Evolutionary conservation across 2,113 vertebrate genomes (phyloP).

Genomic region (Rousettus leschenaultii): DNA sequence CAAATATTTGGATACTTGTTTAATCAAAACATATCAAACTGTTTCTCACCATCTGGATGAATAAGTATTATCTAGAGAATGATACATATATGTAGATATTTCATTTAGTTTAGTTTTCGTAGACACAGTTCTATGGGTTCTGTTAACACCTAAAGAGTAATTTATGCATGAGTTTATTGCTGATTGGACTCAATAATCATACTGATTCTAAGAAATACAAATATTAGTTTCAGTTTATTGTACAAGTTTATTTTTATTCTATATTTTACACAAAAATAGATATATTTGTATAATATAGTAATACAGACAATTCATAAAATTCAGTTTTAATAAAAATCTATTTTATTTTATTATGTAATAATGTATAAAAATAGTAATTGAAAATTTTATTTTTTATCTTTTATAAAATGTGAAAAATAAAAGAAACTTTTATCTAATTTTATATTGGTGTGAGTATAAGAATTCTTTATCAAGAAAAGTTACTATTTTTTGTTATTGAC

Average conservation of each 20-base stretch:
- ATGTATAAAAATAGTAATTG: not conserved
- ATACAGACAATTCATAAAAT: not conserved
- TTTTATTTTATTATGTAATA: not conserved
- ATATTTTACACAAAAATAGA: not conserved
- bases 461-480: not conserved
- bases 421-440: not conserved
- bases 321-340: not conserved
- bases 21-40: conserved; percentile 1
- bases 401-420: not conserved
- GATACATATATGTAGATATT: not conserved
- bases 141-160: not conserved
- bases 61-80: not conserved
- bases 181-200: not conserved
- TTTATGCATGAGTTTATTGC: not conserved
- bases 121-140: not conserved
- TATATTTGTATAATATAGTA: not conserved
- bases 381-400: not conserved
- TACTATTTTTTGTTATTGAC: not conserved
- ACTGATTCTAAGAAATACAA: conserved; percentile 27
- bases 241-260: not conserved
- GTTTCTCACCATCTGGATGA: not conserved
- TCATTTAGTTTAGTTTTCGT: not conserved
- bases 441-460: not conserved
- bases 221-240: not conserved
- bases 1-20: conserved; percentile 1